Evolutionary conservation across 2,797 vertebrate genomes (phyloP).

Genomic region (Oceanodroma leucorhoa): DNA sequence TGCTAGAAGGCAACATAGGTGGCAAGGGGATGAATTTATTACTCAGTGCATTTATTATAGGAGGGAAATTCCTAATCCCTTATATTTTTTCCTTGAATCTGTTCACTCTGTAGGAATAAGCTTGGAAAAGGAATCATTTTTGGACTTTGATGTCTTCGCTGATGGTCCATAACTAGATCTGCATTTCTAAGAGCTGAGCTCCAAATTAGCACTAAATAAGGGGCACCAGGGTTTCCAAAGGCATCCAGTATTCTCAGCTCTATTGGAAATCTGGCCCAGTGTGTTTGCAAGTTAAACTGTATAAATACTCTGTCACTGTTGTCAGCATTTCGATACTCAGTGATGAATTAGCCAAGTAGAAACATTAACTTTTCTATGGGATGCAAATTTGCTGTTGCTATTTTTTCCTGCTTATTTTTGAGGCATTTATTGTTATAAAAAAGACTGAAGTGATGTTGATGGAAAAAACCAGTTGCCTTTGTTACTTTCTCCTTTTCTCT

Average conservation of each 20-base stretch:
- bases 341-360: background rate
- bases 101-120: background rate
- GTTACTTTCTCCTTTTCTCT: background rate
- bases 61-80: background rate
- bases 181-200: background rate
- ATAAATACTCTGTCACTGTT: background rate
- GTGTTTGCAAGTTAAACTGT: slow-evolving; percentile 5
- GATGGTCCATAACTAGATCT: background rate
- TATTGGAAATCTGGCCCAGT: background rate
- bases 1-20: background rate
- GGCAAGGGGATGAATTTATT: background rate
- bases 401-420: slow-evolving; percentile 38
- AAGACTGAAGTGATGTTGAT: background rate
- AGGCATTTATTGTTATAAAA: background rate
- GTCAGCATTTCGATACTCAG: background rate
- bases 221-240: background rate
- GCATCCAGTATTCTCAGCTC: background rate
- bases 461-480: background rate
- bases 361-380: background rate
- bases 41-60: background rate
- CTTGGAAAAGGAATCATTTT: background rate
- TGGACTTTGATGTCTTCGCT: background rate
- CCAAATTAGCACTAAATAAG: background rate
- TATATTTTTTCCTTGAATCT: background rate
- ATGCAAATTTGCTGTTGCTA: slow-evolving; percentile 10